These are phyloP conservation scores for Orius insidiosus DNA, from an alignment of 1,140 invertebrate species.

Conservation along the genomic window DNA sequence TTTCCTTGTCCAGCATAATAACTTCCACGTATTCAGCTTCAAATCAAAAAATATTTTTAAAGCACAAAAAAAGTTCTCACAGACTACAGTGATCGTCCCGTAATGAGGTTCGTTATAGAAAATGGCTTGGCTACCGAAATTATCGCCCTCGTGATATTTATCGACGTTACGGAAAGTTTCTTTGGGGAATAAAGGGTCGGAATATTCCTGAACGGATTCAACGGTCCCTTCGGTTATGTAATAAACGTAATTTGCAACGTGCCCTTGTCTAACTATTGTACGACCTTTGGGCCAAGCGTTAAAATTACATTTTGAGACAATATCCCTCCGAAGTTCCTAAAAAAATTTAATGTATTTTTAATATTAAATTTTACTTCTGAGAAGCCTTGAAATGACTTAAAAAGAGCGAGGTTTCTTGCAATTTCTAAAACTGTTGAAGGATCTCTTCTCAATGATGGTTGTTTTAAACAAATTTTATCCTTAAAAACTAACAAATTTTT, in stretches of 20 bases:
- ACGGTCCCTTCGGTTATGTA: slow-evolving; percentile 1
- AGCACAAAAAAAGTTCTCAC: background rate
- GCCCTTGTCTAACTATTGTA: slow-evolving; percentile 3
- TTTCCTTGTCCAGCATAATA: background rate
- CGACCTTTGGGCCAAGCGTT: background rate
- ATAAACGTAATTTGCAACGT: background rate
- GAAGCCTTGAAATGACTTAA: too few relatives aligned
- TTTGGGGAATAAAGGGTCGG: slow-evolving; percentile 4
- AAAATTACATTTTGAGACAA: too few relatives aligned
- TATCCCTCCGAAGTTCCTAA: too few relatives aligned
- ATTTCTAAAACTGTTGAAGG: too few relatives aligned
- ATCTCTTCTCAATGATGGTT: too few relatives aligned
- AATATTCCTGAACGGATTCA: slow-evolving; percentile 1
- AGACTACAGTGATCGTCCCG: slow-evolving; percentile 4
- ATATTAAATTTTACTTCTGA: too few relatives aligned
- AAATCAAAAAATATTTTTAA: background rate
- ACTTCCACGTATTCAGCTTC: background rate
- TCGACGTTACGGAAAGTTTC: slow-evolving; percentile 6
- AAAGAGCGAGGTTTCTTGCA: too few relatives aligned
- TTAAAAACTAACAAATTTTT: too few relatives aligned
- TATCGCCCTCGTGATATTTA: slow-evolving; percentile 5
- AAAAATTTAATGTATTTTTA: too few relatives aligned
- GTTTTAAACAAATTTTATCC: too few relatives aligned
- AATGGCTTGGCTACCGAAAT: slow-evolving; percentile 1
- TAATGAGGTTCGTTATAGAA: slow-evolving; percentile 5